These are phyloP conservation scores for Prosopocoilus inquinatus DNA, from an alignment of 2,888 invertebrate species.

Conservation along the genomic window DNA sequence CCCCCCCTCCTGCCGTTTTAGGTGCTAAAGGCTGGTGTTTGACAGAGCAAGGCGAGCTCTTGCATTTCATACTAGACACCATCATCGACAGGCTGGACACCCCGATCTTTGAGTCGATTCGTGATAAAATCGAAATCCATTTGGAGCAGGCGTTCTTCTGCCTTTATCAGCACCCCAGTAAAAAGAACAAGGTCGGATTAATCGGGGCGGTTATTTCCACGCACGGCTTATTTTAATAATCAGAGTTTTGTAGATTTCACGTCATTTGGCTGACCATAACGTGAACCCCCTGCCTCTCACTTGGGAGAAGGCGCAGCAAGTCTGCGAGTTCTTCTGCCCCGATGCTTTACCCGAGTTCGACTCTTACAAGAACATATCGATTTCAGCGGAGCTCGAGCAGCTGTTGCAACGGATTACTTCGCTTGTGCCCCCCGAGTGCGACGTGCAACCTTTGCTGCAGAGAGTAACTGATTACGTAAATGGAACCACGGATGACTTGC, in stretches of 20 bases:
- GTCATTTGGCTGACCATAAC: constrained; percentile 74
- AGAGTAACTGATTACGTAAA: constrained; percentile 68
- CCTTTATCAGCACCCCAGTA: constrained; percentile 78
- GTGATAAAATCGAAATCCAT: constrained; percentile 71
- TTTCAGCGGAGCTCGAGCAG: constrained; percentile 78
- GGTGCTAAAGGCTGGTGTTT: constrained; percentile 75
- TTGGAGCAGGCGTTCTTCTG: constrained; percentile 87
- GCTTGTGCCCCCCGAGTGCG: constrained; percentile 66
- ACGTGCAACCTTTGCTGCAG: constrained; percentile 62
- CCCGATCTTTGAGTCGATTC: constrained; percentile 61
- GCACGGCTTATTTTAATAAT: neutral
- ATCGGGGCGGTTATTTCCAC: neutral
- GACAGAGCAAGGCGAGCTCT: constrained; percentile 71
- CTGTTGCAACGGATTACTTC: constrained; percentile 69
- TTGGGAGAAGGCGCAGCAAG: constrained; percentile 71
- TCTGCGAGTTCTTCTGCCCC: constrained; percentile 81
- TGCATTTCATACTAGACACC: constrained; percentile 74
- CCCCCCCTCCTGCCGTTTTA: constrained; percentile 3
- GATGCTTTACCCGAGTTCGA: constrained; percentile 78
- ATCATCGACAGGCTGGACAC: constrained; percentile 68
- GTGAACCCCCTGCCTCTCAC: constrained; percentile 66
- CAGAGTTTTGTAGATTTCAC: constrained; percentile 48
- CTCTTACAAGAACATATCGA: constrained; percentile 69
- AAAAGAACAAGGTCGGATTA: constrained; percentile 58
- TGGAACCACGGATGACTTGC: constrained; percentile 55